Conservation (phyloP, 2,888 invertebrate genomes). For the Nomada flava region DNA sequence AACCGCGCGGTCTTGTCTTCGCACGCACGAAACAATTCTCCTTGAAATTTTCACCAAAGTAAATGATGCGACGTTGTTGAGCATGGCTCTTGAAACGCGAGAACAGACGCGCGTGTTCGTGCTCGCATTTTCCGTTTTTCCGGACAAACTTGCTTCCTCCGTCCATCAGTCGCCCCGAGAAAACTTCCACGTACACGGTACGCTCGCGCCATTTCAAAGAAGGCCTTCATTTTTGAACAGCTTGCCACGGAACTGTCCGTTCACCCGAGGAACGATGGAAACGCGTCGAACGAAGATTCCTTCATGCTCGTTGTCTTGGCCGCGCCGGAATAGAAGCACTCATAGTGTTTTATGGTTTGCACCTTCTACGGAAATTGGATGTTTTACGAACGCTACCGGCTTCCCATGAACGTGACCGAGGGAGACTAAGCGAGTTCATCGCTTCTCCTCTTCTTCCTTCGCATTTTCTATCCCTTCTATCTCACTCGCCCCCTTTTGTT, state of each 20-base stretch:
- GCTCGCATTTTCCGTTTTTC: not conserved
- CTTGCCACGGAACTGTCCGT: conserved; percentile 40
- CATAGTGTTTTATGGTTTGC: conserved; percentile 62
- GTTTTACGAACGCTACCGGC: conserved; percentile 64
- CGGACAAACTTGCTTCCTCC: not conserved
- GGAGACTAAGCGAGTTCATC: conserved; percentile 16
- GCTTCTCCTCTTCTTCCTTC: not conserved
- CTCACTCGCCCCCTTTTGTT: conserved; percentile 11
- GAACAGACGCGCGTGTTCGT: too few relatives aligned
- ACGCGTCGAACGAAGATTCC: conserved; percentile 32
- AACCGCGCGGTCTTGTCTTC: too few relatives aligned
- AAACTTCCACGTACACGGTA: not conserved
- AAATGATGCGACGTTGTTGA: too few relatives aligned
- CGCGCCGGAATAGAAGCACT: conserved; percentile 59
- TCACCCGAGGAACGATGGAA: conserved; percentile 31
- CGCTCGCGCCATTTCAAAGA: not conserved
- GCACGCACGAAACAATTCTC: too few relatives aligned
- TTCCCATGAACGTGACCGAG: conserved; percentile 57
- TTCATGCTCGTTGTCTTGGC: conserved; percentile 34
- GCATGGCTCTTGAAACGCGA: too few relatives aligned
- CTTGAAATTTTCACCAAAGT: too few relatives aligned
- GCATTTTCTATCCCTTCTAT: not conserved
- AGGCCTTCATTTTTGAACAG: conserved; percentile 13
- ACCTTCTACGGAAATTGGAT: conserved; percentile 68
- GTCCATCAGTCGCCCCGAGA: not conserved